These are phyloP conservation scores for Nestor notabilis DNA, from an alignment of 2,113 vertebrate species.

Conservation along the genomic window DNA sequence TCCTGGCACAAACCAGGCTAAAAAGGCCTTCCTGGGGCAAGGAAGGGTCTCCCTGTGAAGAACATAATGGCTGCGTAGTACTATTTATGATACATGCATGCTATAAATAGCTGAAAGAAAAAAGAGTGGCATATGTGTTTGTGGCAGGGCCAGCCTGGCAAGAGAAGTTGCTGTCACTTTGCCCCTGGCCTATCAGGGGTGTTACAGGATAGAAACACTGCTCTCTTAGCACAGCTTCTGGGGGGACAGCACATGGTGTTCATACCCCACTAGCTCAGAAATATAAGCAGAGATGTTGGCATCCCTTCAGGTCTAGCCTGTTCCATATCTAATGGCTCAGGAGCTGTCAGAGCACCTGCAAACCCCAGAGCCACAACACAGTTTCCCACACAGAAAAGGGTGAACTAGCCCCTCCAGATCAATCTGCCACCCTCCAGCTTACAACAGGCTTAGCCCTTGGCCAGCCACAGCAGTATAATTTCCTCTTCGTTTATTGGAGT, in stretches of 20 bases:
- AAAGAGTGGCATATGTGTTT: neutral
- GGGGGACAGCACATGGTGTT: rapidly evolving
- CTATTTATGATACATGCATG: neutral
- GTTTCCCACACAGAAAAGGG: neutral
- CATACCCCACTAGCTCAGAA: neutral
- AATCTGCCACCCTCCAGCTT: neutral
- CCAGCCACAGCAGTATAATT: neutral
- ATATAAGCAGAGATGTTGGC: neutral
- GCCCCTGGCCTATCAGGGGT: neutral
- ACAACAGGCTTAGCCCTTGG: neutral
- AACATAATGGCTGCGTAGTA: neutral
- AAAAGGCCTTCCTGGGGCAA: neutral
- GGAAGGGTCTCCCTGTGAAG: neutral
- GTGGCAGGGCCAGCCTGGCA: neutral
- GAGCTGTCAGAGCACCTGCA: neutral
- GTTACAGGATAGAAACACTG: neutral
- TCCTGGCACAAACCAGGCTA: neutral
- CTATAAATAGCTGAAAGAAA: neutral
- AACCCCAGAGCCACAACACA: neutral
- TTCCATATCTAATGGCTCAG: neutral
- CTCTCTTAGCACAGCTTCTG: neutral
- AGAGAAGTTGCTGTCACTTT: neutral
- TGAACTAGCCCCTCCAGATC: neutral
- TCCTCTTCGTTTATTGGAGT: neutral
- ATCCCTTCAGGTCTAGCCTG: neutral